Percentiles rank a stretch among this genome's conserved stretches.
Evolutionary conservation across 1,140 invertebrate genomes (phyloP).

Genomic region (Eupristina koningsbergeri): DNA sequence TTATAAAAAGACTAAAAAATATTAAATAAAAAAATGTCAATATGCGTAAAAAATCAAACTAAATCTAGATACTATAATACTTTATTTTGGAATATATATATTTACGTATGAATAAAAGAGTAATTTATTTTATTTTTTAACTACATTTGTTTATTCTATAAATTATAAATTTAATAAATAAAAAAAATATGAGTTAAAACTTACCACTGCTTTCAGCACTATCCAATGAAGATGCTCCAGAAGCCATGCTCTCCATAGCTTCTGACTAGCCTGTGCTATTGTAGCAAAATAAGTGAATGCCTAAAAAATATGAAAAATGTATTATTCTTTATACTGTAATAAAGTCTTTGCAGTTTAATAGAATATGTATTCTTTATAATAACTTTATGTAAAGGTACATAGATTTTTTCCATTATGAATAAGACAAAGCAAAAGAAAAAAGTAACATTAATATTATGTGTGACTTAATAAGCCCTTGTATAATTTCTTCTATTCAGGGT

Average conservation of each 20-base stretch:
- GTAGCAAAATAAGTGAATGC: slow-evolving; percentile 55
- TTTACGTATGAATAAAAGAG: no score
- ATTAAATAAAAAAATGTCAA: no score
- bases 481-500: slow-evolving; percentile 24
- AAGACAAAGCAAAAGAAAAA: slow-evolving; percentile 4
- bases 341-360: slow-evolving; percentile 68
- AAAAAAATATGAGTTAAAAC: slow-evolving; percentile 6
- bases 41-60: no score
- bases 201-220: slow-evolving; percentile 73
- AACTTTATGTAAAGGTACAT: slow-evolving; percentile 60
- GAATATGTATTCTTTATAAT: slow-evolving; percentile 66
- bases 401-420: slow-evolving; percentile 42
- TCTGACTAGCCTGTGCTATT: slow-evolving; percentile 53
- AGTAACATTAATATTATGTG: no score
- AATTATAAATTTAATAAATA: no score
- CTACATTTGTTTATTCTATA: no score
- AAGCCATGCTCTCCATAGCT: slow-evolving; percentile 69
- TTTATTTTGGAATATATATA: no score
- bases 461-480: neutral
- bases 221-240: slow-evolving; percentile 73
- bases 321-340: slow-evolving; percentile 66
- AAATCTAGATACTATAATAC: no score
- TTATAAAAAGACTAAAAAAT: no score
- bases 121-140: no score
- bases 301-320: slow-evolving; percentile 64